A percentile compares a stretch with the other conserved stretches of the same genome.
Evolutionary conservation across 1,140 invertebrate genomes (phyloP).

Genomic region (Cyclina sinensis): DNA sequence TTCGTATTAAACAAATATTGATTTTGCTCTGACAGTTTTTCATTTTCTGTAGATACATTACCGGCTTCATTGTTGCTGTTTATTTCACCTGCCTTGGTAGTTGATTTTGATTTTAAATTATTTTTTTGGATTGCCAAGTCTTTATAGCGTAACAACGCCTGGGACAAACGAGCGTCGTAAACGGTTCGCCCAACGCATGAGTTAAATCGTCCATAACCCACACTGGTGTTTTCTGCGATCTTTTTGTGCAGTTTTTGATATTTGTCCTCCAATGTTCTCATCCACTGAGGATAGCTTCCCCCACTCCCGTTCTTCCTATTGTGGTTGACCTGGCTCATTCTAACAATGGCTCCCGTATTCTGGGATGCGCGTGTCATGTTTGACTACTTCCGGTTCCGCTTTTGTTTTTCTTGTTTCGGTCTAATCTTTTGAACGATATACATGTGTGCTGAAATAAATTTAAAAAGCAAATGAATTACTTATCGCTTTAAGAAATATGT

Average conservation of each 20-base stretch:
- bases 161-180: slow-evolving; percentile 51
- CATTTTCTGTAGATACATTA: not conserved
- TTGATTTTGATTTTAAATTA: slow-evolving; percentile 13
- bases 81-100: not conserved
- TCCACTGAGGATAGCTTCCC: slow-evolving; percentile 69
- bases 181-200: slow-evolving; percentile 43
- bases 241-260: slow-evolving; percentile 76
- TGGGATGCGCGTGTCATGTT: slow-evolving; percentile 45
- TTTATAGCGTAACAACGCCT: slow-evolving; percentile 44
- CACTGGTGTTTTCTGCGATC: slow-evolving; percentile 64
- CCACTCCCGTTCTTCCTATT: slow-evolving; percentile 20
- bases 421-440: too few relatives aligned
- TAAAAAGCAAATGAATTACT: too few relatives aligned
- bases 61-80: slow-evolving; percentile 13
- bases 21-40: not conserved
- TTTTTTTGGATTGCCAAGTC: slow-evolving; percentile 15
- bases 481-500: too few relatives aligned
- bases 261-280: slow-evolving; percentile 74
- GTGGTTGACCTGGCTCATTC: slow-evolving; percentile 10
- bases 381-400: not conserved
- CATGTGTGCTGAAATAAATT: too few relatives aligned
- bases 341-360: not conserved
- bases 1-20: slow-evolving; percentile 46
- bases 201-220: not conserved
- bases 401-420: not conserved